Evolutionary conservation across 2,888 invertebrate genomes (phyloP).

Genomic region (Chironomus tentans): DNA sequence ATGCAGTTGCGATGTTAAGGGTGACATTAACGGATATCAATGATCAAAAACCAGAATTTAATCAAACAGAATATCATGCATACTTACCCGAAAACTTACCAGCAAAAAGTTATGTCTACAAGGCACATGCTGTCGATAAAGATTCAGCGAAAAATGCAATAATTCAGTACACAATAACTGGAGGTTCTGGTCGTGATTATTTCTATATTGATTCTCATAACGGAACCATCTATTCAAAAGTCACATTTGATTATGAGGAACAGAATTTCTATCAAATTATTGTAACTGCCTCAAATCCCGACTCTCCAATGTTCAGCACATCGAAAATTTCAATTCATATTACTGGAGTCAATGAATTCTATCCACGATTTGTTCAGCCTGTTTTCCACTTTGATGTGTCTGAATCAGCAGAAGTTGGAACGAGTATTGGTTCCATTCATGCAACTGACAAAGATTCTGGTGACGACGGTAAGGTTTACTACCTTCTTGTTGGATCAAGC

Average conservation of each 20-base stretch:
- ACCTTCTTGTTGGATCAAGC: slow-evolving; percentile 86
- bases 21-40: slow-evolving; percentile 87
- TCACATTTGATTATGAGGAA: slow-evolving; percentile 81
- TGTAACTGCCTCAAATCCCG: slow-evolving; percentile 79
- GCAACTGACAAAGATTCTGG: slow-evolving; percentile 85
- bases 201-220: slow-evolving; percentile 70
- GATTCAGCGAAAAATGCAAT: slow-evolving; percentile 83
- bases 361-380: slow-evolving; percentile 77
- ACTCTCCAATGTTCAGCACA: slow-evolving; percentile 66
- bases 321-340: slow-evolving; percentile 66
- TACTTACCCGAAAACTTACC: slow-evolving; percentile 76
- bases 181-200: slow-evolving; percentile 61
- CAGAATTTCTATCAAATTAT: slow-evolving; percentile 62
- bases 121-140: slow-evolving; percentile 67
- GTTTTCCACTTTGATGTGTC: slow-evolving; percentile 89
- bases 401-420: slow-evolving; percentile 79
- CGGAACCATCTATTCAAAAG: slow-evolving; percentile 65
- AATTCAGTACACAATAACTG: slow-evolving; percentile 72
- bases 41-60: slow-evolving; percentile 84
- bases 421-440: slow-evolving; percentile 74
- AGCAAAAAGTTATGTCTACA: slow-evolving; percentile 62
- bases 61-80: slow-evolving; percentile 65
- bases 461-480: slow-evolving; percentile 79
- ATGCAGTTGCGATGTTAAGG: slow-evolving; percentile 69
- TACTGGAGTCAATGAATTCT: slow-evolving; percentile 80